Conservation (phyloP, 1,140 invertebrate species). For the Carcinoscorpius rotundicauda region DNA sequence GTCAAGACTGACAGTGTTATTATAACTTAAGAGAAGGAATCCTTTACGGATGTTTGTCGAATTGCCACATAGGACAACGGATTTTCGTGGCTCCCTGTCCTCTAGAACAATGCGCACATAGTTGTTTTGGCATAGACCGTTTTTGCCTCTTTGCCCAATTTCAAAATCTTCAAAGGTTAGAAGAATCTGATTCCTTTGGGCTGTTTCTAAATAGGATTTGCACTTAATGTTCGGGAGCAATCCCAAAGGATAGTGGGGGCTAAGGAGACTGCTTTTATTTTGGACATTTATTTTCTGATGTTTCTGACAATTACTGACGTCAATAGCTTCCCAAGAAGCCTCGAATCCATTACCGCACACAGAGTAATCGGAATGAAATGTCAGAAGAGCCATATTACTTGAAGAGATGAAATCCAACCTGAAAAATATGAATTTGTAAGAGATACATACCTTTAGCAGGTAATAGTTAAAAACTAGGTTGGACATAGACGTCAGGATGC, state of each 20-base stretch:
- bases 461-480: too few species aligned
- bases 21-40: too few species aligned
- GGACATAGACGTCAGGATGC: too few species aligned
- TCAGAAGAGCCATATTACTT: slow-evolving; percentile 43
- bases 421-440: slow-evolving; percentile 11
- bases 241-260: slow-evolving; percentile 54
- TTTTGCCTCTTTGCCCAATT: slow-evolving; percentile 22
- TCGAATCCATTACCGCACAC: slow-evolving; percentile 49
- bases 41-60: too few species aligned
- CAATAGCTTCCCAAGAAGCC: slow-evolving; percentile 50
- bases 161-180: slow-evolving; percentile 48
- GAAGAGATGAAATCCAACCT: slow-evolving; percentile 47
- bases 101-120: too few species aligned
- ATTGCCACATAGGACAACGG: too few species aligned
- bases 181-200: slow-evolving; percentile 37
- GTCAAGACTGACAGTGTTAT: too few species aligned
- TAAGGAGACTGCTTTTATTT: slow-evolving; percentile 29
- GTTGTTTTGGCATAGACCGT: too few species aligned
- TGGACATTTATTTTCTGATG: too few species aligned
- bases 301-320: slow-evolving; percentile 44
- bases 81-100: too few species aligned
- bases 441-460: too few species aligned
- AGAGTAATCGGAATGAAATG: slow-evolving; percentile 58
- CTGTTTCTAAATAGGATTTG: background rate
- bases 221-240: slow-evolving; percentile 52